These are phyloP conservation scores for Parambassis ranga DNA, from an alignment of 2,797 vertebrate genomes.

Conservation along the genomic window DNA sequence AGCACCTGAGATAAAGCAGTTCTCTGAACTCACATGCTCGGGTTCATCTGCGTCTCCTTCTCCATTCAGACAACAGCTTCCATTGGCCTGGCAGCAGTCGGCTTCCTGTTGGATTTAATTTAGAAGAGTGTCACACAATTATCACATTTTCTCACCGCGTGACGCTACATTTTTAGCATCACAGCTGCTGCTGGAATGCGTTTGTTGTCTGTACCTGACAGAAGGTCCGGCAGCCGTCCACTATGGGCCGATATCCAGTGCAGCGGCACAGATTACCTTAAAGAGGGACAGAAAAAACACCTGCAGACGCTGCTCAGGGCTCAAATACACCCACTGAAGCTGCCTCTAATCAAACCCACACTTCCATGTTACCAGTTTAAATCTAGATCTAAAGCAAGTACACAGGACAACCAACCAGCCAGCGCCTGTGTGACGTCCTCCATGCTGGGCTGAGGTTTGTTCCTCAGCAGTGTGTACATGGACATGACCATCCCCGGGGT, in stretches of 20 bases:
- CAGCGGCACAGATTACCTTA: constrained; percentile 82
- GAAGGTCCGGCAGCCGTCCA: constrained; percentile 79
- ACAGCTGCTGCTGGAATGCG: too few species aligned
- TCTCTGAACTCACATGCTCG: constrained; percentile 46
- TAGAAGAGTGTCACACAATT: too few species aligned
- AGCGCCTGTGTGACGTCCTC: constrained; percentile 83
- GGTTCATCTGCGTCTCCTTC: not conserved
- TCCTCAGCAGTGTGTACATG: constrained; percentile 89
- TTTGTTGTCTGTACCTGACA: too few species aligned
- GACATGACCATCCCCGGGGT: constrained; percentile 96
- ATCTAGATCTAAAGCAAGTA: too few species aligned
- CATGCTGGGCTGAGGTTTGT: constrained; percentile 79
- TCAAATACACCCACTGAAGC: too few species aligned
- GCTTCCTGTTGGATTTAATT: constrained; percentile 41
- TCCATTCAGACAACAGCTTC: constrained; percentile 28
- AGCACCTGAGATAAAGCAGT: too few species aligned
- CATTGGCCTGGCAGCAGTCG: constrained; percentile 48
- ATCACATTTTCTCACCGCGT: too few species aligned
- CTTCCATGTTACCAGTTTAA: too few species aligned
- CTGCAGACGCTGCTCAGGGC: too few species aligned
- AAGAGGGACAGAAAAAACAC: too few species aligned
- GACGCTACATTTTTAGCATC: too few species aligned
- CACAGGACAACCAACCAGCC: constrained; percentile 77
- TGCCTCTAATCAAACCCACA: too few species aligned
- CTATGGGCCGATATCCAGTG: constrained; percentile 80